Evolutionary conservation across 2,113 vertebrate species (phyloP).

Genomic region (Crotalus helleri): DNA sequence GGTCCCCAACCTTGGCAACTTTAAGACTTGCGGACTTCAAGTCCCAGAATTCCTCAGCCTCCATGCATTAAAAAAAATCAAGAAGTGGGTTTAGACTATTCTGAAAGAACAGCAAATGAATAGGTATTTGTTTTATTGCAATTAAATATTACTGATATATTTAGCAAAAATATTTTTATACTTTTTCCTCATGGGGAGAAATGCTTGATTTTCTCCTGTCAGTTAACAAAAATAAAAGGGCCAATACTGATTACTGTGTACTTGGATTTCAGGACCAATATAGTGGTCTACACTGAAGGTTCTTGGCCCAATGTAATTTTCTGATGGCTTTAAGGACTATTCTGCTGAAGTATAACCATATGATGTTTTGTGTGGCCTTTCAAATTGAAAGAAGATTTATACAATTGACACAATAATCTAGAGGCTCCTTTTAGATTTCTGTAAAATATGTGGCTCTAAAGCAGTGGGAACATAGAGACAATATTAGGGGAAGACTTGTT

Average conservation of each 20-base stretch:
- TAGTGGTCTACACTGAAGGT: background rate
- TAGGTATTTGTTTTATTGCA: background rate
- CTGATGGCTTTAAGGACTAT: background rate
- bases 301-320: background rate
- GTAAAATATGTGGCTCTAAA: background rate
- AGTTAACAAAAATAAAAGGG: background rate
- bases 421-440: background rate
- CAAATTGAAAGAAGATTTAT: background rate
- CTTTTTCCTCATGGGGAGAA: background rate
- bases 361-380: background rate
- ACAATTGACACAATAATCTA: background rate
- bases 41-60: background rate
- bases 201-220: background rate
- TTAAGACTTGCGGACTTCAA: background rate
- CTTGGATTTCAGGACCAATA: background rate
- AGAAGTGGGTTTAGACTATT: too few species aligned
- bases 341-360: background rate
- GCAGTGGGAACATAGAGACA: background rate
- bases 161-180: background rate
- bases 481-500: background rate
- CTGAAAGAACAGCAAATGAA: background rate
- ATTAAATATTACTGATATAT: background rate
- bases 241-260: background rate
- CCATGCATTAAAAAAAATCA: background rate
- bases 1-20: background rate